Conservation (phyloP, 2,797 vertebrate genomes). For the Dallia pectoralis region DNA sequence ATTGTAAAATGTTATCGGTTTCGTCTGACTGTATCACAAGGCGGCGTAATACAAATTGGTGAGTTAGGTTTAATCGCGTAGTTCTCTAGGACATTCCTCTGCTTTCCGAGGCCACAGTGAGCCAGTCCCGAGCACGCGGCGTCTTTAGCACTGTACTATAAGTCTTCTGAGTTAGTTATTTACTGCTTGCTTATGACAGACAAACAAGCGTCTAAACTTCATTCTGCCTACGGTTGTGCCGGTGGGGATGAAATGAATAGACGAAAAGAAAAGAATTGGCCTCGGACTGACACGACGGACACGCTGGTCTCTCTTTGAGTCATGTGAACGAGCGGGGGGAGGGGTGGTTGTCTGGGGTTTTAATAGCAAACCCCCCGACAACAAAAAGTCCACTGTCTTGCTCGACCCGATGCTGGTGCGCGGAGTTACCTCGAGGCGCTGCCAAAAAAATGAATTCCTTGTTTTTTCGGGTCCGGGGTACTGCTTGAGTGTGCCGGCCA, state of each 20-base stretch:
- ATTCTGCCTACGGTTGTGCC: conserved; percentile 58
- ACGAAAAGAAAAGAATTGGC: conserved; percentile 83
- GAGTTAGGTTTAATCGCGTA: conserved; percentile 16
- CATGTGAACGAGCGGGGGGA: conserved; percentile 77
- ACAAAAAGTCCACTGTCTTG: conserved; percentile 87
- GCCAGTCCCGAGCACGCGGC: conserved; percentile 13
- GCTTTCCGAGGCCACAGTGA: conserved; percentile 19
- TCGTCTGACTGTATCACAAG: conserved; percentile 17
- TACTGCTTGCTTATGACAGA: conserved; percentile 65
- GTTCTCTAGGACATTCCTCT: conserved; percentile 22
- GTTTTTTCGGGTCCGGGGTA: conserved; percentile 86
- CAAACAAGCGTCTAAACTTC: conserved; percentile 63
- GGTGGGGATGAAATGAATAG: conserved; percentile 73
- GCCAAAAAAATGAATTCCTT: conserved; percentile 77
- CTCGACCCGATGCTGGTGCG: conserved; percentile 53
- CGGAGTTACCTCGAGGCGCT: conserved; percentile 87
- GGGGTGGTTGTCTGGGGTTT: no score
- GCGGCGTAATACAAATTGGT: neutral
- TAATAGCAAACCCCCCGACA: conserved; percentile 78
- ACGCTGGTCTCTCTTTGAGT: conserved; percentile 83
- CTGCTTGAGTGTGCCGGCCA: conserved; percentile 47
- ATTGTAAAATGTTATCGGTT: neutral
- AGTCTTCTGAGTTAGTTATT: conserved; percentile 53
- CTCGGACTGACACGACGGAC: conserved; percentile 79
- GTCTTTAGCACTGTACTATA: conserved; percentile 35